Evolutionary conservation across 2,888 invertebrate genomes (phyloP).

Genomic region (Hypercompe scribonia): DNA sequence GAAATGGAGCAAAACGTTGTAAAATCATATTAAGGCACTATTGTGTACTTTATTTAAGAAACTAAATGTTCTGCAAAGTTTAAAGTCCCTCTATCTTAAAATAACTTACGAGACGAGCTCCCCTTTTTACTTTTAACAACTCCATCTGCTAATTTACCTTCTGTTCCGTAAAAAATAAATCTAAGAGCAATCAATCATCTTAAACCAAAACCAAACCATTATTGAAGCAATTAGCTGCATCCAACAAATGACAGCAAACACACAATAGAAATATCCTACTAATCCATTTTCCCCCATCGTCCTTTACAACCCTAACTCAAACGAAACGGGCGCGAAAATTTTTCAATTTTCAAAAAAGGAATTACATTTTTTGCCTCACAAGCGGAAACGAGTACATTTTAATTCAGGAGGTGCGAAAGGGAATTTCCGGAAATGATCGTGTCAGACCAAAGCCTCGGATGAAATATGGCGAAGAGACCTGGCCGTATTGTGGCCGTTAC

Average conservation of each 20-base stretch:
- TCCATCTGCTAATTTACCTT: background rate
- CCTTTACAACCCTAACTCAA: conserved; percentile 37
- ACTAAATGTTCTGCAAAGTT: background rate
- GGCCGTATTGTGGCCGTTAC: conserved; percentile 45
- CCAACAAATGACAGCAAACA: conserved; percentile 12
- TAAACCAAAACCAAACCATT: background rate
- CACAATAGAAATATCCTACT: conserved; percentile 34
- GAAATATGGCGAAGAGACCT: conserved; percentile 43
- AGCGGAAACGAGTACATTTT: conserved; percentile 42
- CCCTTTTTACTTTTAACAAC: background rate
- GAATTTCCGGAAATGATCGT: conserved; percentile 48
- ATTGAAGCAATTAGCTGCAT: conserved; percentile 16
- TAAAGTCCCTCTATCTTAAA: background rate
- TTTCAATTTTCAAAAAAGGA: conserved; percentile 42
- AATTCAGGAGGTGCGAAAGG: conserved; percentile 47
- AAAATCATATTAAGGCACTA: background rate
- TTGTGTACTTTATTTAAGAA: background rate
- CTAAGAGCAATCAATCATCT: background rate
- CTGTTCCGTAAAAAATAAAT: background rate
- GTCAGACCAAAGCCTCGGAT: conserved; percentile 39
- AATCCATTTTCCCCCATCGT: conserved; percentile 16
- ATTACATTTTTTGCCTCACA: conserved; percentile 16
- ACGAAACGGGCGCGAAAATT: conserved; percentile 11
- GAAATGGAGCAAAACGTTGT: background rate
- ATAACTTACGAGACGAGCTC: background rate